Base-by-base conservation (phyloP, 2,888 invertebrate genomes). In the Aspidiotus destructor region DNA sequence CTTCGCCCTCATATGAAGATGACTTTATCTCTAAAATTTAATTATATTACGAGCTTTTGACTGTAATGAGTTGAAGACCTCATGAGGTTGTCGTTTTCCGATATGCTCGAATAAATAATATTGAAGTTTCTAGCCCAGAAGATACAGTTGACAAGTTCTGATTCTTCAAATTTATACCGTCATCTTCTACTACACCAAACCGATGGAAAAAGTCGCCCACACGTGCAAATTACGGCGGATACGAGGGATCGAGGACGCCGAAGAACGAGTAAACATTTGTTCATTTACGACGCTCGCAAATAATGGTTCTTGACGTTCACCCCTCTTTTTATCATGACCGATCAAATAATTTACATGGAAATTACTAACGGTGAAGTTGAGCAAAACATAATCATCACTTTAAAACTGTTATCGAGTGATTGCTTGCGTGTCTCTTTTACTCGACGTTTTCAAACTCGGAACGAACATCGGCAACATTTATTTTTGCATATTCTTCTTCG, bases 261-360 rank as follows among this genome's bases (percentile, higher is more conserved):
- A 48, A 48, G 48, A 11, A 28, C 28, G 28, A 28, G 28, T 28
- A 28, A 28, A 28, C 28, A 28, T n/a, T 48, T n/a, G 48, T n/a
- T 48, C 48, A 48, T 48, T 48, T 48, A 48, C 48, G 48, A 28
- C 48, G 48, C n/a, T 13, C 48, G 48, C 48, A 48, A 48, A 48
- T 48, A 48, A 48, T 48, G 48, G 11, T 48, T 48, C n/a, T 48
- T 48, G 48, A 48, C 62, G 41, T 17, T 28, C 8, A 10, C 55
- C 17, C 17, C 16, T 55, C 17, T 55, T 17, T 55, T 55, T 55
- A 15, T 55, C 55, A 15, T 40, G 58, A 28, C 58, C 67, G 48
- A 67, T 67, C 67, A 67, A 67, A 67, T 28, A 28, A 28, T 67
- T 67, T 67, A 67, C 58, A 67, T 67, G 67, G 67, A 67, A 67